Evolutionary conservation across 2,888 invertebrate species (phyloP), one percentile per base, ranked within the genome.

Genomic region (Drosophila siamana): DNA sequence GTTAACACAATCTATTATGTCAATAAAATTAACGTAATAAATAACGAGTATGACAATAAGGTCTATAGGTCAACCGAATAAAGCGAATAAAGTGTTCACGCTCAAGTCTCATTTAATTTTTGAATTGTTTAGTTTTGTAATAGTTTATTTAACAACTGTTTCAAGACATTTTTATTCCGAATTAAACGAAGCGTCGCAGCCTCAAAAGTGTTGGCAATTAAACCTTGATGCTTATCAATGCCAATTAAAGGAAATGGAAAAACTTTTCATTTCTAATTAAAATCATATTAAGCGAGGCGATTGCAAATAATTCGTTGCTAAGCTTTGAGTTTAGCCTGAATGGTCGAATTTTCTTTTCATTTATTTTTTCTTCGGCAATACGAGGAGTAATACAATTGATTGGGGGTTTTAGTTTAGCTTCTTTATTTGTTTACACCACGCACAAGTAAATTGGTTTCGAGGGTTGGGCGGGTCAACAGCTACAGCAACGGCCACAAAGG

Each of bases 231-330:
- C 47, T 24, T 36, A 74, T 69, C 63, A 55, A 9, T 24, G 54
- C n/a, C 47, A 69, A 64, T 69, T 60, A 41, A 47, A 41, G 66
- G 55, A 64, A 68, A 74, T 68, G 59, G 52, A 52, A 69, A 80
- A 84, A 81, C 66, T 84, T 69, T 66, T 69, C 56, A 68, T 59
- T 80, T 84, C 78, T 75, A 86, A 84, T 86, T 83, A 81, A 81
- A 81, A 78, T 69, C 72, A 70, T 62, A 78, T 85, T 81, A 74
- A 69, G 65, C 72, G n/a, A 38, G 52, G 9, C 61, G 62, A 55
- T 77, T 55, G 33, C 46, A 69, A 62, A 70, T 47, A 60, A 77
- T 66, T 36, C 72, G 65, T 59, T 83, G 62, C 69, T 74, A 79
- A 72, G 82, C 65, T 61, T 65, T 65, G 54, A 72, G 52, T 66